These are phyloP conservation scores for Channa argus DNA, from an alignment of 2,113 vertebrate genomes.

Conservation along the genomic window DNA sequence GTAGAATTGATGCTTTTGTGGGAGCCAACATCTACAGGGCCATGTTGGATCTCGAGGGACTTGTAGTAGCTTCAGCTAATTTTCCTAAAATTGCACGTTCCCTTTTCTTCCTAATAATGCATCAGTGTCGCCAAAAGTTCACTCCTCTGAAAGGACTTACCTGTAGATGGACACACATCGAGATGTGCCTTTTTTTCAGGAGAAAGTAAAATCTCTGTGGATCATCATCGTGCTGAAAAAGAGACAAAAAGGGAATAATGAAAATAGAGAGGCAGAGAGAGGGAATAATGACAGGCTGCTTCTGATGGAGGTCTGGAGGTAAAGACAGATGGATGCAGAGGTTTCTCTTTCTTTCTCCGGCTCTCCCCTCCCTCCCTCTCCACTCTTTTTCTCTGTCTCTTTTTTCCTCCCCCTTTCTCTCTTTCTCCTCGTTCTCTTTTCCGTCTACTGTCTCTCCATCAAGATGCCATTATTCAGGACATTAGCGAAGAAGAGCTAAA, in stretches of 20 bases:
- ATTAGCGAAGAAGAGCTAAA: conserved; percentile 87
- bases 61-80: conserved; percentile 16
- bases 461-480: conserved; percentile 87
- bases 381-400: conserved; percentile 15
- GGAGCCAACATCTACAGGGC: background rate
- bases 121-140: conserved; percentile 39
- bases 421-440: conserved; percentile 38
- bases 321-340: conserved; percentile 63
- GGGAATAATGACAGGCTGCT: conserved; percentile 69
- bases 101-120: conserved; percentile 23
- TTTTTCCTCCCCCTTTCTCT: conserved; percentile 17
- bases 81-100: conserved; percentile 14
- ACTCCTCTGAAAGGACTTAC: conserved; percentile 40
- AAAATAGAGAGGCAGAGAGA: conserved; percentile 65
- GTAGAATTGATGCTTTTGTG: background rate
- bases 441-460: conserved; percentile 71
- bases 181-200: conserved; percentile 37
- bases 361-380: background rate
- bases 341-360: conserved; percentile 46
- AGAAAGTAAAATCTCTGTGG: conserved; percentile 43
- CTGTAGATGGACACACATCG: background rate
- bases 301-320: conserved; percentile 66
- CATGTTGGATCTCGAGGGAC: conserved; percentile 3
- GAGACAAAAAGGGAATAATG: conserved; percentile 70
- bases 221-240: conserved; percentile 51